Evolutionary conservation across 2,888 invertebrate species (phyloP).

Genomic region (Shargacucullia verbasci): DNA sequence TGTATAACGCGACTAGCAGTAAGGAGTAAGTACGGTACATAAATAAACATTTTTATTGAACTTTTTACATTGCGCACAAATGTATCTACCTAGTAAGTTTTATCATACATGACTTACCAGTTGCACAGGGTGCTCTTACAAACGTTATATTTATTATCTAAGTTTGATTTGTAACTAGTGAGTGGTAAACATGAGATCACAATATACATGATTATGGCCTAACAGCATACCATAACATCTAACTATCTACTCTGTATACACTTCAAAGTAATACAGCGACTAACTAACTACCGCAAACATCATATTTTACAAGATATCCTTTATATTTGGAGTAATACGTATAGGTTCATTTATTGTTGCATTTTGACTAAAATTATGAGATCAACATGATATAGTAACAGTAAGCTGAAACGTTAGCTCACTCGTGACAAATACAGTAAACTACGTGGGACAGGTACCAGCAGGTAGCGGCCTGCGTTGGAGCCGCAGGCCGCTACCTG

Average conservation of each 20-base stretch:
- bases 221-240: constrained; percentile 55
- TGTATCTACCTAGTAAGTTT: constrained; percentile 3
- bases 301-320: constrained; percentile 23
- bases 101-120: background rate
- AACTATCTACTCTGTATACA: constrained; percentile 51
- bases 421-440: background rate
- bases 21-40: constrained; percentile 39
- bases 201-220: constrained; percentile 30
- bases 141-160: background rate
- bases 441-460: constrained; percentile 1
- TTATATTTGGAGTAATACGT: constrained; percentile 15
- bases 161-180: constrained; percentile 22
- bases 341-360: constrained; percentile 35
- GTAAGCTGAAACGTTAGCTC: constrained; percentile 18
- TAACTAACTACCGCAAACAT: constrained; percentile 30
- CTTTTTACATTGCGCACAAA: constrained; percentile 42
- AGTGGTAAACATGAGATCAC: constrained; percentile 20
- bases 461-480: background rate
- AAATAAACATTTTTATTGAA: constrained; percentile 42
- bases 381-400: constrained; percentile 21
- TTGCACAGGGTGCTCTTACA: background rate
- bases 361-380: constrained; percentile 32
- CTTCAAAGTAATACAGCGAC: constrained; percentile 27
- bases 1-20: constrained; percentile 42
- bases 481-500: no score